phyloP scores from a whole-genome alignment of 1,140 invertebrate species.

The Drosophila cardini region DNA sequence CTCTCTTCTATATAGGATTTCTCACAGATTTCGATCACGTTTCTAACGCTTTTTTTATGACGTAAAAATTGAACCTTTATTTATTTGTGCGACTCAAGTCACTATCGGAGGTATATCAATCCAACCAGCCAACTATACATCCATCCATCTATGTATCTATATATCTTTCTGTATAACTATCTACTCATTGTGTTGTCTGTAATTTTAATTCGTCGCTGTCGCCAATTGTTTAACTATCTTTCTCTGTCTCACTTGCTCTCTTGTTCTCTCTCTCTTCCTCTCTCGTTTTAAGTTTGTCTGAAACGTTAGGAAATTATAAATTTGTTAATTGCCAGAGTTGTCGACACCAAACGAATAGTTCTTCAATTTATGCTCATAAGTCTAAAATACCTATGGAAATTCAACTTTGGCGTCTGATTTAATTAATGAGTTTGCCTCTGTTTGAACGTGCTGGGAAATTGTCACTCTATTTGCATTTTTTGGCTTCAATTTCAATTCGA shows the following conservation, averaged over 20 bases:
- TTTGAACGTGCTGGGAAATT: constrained; percentile 76
- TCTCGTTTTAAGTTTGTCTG: background rate
- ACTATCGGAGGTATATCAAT: constrained; percentile 36
- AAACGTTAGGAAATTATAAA: constrained; percentile 60
- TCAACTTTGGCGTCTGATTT: constrained; percentile 34
- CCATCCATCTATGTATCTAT: constrained; percentile 30
- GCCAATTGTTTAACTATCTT: constrained; percentile 48
- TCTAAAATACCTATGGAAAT: constrained; percentile 42
- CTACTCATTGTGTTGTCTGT: constrained; percentile 52
- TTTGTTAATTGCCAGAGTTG: constrained; percentile 66
- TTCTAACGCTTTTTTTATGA: constrained; percentile 80
- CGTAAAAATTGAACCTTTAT: constrained; percentile 77
- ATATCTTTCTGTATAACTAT: constrained; percentile 34
- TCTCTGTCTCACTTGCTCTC: background rate
- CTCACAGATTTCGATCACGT: constrained; percentile 76
- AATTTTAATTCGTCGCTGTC: constrained; percentile 71
- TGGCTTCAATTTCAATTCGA: constrained; percentile 23
- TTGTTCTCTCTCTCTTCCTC: too few species aligned
- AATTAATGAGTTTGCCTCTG: constrained; percentile 70
- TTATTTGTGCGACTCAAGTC: constrained; percentile 51
- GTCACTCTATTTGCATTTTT: constrained; percentile 67
- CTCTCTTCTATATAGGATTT: constrained; percentile 28
- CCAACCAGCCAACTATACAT: constrained; percentile 4
- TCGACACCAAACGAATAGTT: constrained; percentile 27
- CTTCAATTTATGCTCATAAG: constrained; percentile 50